phyloP scores from a whole-genome alignment of 2,113 vertebrate species.

The Falco punctatus region DNA sequence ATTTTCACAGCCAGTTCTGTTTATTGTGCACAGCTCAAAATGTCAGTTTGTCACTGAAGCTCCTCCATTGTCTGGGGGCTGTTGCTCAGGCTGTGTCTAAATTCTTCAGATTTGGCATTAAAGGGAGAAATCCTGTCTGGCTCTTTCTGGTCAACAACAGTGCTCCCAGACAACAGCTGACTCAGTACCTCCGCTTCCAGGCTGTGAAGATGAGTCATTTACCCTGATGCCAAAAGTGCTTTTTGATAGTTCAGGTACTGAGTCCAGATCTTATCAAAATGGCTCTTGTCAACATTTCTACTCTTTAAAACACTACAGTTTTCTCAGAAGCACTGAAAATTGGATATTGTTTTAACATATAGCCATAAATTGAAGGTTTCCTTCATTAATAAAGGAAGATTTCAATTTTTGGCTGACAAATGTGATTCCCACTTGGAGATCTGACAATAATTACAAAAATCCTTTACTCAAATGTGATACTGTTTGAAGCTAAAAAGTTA shows the following conservation, averaged over 20 bases:
- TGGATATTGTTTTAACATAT: neutral
- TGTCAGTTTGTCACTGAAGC: neutral
- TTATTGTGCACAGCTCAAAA: neutral
- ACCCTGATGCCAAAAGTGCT: neutral
- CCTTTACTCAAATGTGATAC: neutral
- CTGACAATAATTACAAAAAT: neutral
- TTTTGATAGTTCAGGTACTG: neutral
- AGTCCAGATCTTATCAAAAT: neutral
- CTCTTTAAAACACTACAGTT: neutral
- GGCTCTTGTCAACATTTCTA: neutral
- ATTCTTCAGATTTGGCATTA: neutral
- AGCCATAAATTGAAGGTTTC: neutral
- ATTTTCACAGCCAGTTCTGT: neutral
- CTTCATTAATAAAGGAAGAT: neutral
- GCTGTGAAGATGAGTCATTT: neutral
- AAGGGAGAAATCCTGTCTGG: neutral
- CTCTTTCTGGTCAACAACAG: neutral
- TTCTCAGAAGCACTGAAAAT: neutral
- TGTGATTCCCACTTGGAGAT: neutral
- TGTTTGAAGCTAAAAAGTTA: neutral
- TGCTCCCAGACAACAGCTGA: neutral
- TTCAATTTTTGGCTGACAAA: neutral
- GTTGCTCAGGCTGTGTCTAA: neutral
- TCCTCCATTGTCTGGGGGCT: neutral
- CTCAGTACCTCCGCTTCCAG: conserved; percentile 5